phyloP scores from a whole-genome alignment of 2,113 vertebrate species.

The Rhinogobius similis region DNA sequence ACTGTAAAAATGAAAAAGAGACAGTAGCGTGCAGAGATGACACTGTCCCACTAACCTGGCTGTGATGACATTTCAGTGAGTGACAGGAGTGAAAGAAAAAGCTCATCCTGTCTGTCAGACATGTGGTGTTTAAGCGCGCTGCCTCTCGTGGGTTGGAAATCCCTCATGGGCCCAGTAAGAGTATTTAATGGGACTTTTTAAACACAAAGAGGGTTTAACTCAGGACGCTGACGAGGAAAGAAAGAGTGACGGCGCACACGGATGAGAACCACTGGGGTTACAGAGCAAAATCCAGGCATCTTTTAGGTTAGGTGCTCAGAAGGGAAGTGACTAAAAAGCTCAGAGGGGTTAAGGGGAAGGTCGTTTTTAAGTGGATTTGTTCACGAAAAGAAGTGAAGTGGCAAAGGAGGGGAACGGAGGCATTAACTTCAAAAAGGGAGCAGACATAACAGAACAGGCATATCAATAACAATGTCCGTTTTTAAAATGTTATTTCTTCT shows the following conservation, averaged over 20 bases:
- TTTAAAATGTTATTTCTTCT: neutral
- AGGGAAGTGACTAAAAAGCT: slow-evolving; percentile 37
- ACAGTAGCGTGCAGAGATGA: slow-evolving; percentile 17
- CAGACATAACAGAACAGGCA: slow-evolving; percentile 7
- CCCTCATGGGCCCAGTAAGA: slow-evolving; percentile 42
- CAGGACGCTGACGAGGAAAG: slow-evolving; percentile 31
- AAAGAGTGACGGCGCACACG: slow-evolving; percentile 51
- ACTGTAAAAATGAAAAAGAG: slow-evolving; percentile 15
- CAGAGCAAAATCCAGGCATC: slow-evolving; percentile 47
- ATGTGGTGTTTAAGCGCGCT: slow-evolving; percentile 37
- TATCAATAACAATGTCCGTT: slow-evolving; percentile 5
- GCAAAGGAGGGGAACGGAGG: slow-evolving; percentile 15
- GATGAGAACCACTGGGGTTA: slow-evolving; percentile 58
- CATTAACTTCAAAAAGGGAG: slow-evolving; percentile 32
- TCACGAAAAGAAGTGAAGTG: slow-evolving; percentile 31
- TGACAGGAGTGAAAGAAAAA: slow-evolving; percentile 29
- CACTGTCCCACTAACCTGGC: slow-evolving; percentile 29
- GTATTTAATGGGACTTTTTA: slow-evolving; percentile 53
- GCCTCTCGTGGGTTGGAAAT: slow-evolving; percentile 41
- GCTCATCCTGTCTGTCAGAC: slow-evolving; percentile 42
- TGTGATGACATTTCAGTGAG: slow-evolving; percentile 32
- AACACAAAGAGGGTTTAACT: slow-evolving; percentile 47
- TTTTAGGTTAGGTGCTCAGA: slow-evolving; percentile 41
- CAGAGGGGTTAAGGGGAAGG: slow-evolving; percentile 40
- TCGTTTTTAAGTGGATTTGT: slow-evolving; percentile 57